These are phyloP conservation scores for Ispidina picta DNA, from an alignment of 2,797 vertebrate species.

Conservation along the genomic window DNA sequence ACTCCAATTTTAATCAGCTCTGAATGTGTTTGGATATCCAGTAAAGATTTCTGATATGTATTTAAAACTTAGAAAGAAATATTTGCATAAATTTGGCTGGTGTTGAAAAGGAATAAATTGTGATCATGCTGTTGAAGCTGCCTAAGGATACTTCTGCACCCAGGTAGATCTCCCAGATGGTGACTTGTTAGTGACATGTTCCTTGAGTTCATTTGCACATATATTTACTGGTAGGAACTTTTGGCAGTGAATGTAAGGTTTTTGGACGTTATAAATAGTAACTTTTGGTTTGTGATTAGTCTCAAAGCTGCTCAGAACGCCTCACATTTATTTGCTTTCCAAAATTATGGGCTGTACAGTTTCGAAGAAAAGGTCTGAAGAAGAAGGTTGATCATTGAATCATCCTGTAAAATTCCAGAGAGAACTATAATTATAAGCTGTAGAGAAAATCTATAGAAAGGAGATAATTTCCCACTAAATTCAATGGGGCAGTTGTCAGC, in stretches of 20 bases:
- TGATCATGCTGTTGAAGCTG: neutral
- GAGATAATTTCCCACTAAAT: conserved; percentile 46
- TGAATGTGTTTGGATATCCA: neutral
- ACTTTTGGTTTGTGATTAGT: neutral
- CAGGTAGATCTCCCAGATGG: neutral
- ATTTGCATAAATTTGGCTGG: neutral
- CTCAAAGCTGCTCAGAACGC: neutral
- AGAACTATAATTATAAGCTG: conserved; percentile 15
- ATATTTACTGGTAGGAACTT: neutral
- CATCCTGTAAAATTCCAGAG: neutral
- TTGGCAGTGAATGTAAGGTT: neutral
- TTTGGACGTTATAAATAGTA: neutral
- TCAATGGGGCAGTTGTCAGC: conserved; percentile 1
- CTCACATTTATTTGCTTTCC: neutral
- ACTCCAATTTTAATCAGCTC: neutral
- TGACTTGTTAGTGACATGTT: neutral
- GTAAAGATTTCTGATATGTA: neutral
- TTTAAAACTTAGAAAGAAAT: no score
- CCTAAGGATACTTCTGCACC: neutral
- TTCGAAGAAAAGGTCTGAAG: neutral
- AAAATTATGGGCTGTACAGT: neutral
- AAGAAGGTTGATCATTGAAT: neutral
- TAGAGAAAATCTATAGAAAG: conserved; percentile 20
- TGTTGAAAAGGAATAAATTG: neutral
- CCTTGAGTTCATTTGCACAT: fast-evolving